Percentiles rank a stretch among this genome's conserved stretches.
phyloP scores from a whole-genome alignment of 2,797 vertebrate genomes.

The Alauda arvensis region DNA sequence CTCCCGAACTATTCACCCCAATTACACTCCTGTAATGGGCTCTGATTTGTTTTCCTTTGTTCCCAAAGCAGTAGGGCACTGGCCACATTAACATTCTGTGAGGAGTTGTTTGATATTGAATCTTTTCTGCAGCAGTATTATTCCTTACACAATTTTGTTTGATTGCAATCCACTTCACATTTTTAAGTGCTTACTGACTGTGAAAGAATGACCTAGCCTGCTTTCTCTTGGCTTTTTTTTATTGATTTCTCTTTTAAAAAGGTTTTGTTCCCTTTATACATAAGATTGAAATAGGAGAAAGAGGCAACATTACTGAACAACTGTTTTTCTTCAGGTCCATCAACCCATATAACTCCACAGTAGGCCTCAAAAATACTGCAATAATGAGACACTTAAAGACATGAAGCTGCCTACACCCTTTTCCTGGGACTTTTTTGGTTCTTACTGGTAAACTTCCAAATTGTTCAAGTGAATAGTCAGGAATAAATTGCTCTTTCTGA shows the following conservation, averaged over 20 bases:
- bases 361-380: not conserved
- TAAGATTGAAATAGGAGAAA: not conserved
- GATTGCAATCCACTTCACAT: slow-evolving; percentile 51
- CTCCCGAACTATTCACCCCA: slow-evolving; percentile 47
- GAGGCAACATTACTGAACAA: slow-evolving; percentile 11
- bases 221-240: slow-evolving; percentile 22
- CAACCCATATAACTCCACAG: not conserved
- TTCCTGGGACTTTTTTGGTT: slow-evolving; percentile 32
- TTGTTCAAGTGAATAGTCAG: slow-evolving; percentile 23
- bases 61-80: slow-evolving; percentile 28
- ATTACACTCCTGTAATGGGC: slow-evolving; percentile 44
- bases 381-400: not conserved
- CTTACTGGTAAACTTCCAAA: slow-evolving; percentile 40
- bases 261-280: slow-evolving; percentile 16
- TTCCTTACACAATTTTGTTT: slow-evolving; percentile 33
- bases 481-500: slow-evolving; percentile 42
- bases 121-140: slow-evolving; percentile 32
- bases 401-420: slow-evolving; percentile 20
- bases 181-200: slow-evolving; percentile 23
- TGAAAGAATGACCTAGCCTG: slow-evolving; percentile 5
- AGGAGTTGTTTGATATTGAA: slow-evolving; percentile 34
- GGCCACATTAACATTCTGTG: slow-evolving; percentile 19
- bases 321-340: slow-evolving; percentile 29
- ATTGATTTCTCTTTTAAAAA: slow-evolving; percentile 30
- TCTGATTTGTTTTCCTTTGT: slow-evolving; percentile 48